Percentiles rank a stretch among this genome's conserved stretches.
Conservation (phyloP, 2,888 invertebrate species). For the Ectropis crepuscularia region DNA sequence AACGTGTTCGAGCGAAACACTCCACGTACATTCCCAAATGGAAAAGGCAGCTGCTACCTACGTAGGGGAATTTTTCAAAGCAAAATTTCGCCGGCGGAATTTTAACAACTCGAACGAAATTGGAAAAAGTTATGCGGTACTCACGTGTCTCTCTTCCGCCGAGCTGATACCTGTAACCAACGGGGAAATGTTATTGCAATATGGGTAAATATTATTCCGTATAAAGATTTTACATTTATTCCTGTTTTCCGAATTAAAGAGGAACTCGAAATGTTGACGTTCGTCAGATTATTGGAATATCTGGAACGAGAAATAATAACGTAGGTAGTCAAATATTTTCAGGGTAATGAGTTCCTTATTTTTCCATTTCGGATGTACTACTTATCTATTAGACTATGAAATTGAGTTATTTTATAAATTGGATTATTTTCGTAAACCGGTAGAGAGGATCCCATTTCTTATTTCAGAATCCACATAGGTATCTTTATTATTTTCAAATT, state of each 20-base stretch:
- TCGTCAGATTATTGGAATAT: slow-evolving; percentile 22
- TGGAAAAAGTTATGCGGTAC: slow-evolving; percentile 73
- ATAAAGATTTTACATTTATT: slow-evolving; percentile 28
- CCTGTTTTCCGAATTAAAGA: slow-evolving; percentile 27
- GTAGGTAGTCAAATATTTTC: slow-evolving; percentile 15
- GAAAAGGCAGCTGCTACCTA: slow-evolving; percentile 69
- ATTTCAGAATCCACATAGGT: not conserved
- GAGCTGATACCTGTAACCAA: slow-evolving; percentile 80
- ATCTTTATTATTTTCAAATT: slow-evolving; percentile 5
- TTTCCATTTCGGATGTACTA: slow-evolving; percentile 15
- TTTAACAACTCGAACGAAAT: slow-evolving; percentile 68
- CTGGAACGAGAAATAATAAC: slow-evolving; percentile 22
- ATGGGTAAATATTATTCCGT: slow-evolving; percentile 26
- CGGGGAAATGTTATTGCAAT: slow-evolving; percentile 41
- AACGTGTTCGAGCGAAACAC: slow-evolving; percentile 83
- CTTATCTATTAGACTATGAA: slow-evolving; percentile 1
- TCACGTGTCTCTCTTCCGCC: slow-evolving; percentile 82
- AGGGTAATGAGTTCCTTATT: slow-evolving; percentile 26
- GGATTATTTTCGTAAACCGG: slow-evolving; percentile 7
- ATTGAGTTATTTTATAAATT: slow-evolving; percentile 1
- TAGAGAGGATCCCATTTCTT: not conserved
- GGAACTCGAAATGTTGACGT: slow-evolving; percentile 33
- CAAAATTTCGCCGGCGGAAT: slow-evolving; percentile 67
- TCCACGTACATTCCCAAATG: slow-evolving; percentile 77
- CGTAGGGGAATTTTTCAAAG: slow-evolving; percentile 75